phyloP scores from a whole-genome alignment of 2,797 vertebrate genomes.

The Phrynocephalus guinanensis region DNA sequence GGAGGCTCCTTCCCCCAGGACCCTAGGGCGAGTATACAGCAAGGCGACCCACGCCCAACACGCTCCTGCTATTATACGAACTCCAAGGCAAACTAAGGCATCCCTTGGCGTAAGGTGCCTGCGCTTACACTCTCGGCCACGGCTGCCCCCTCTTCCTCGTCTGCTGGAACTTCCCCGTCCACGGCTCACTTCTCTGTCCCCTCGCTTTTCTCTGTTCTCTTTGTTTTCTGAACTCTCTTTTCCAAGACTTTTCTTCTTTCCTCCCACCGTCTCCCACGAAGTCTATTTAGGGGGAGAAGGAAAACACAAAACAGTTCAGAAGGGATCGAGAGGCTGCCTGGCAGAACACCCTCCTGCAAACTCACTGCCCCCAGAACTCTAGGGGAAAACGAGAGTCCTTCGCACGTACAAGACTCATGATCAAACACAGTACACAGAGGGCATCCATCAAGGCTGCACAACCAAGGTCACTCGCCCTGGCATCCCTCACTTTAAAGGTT shows the following conservation, averaged over 20 bases:
- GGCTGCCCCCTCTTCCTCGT: slow-evolving; percentile 86
- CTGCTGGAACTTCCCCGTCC: slow-evolving; percentile 84
- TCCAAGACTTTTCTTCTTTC: slow-evolving; percentile 92
- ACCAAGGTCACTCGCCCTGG: background rate
- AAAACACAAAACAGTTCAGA: slow-evolving; percentile 48
- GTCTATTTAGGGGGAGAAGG: slow-evolving; percentile 80
- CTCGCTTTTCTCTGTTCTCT: slow-evolving; percentile 94
- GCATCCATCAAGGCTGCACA: background rate
- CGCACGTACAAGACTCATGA: too few relatives aligned
- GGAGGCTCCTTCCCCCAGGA: slow-evolving; percentile 12
- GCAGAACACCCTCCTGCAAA: background rate
- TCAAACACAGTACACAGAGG: background rate
- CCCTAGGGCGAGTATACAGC: background rate
- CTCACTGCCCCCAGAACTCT: background rate
- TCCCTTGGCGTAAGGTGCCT: slow-evolving; percentile 39
- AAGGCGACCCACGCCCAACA: background rate
- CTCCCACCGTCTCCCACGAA: slow-evolving; percentile 97
- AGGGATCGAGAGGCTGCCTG: background rate
- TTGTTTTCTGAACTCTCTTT: slow-evolving; percentile 93
- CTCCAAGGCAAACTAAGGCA: background rate
- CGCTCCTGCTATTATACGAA: background rate
- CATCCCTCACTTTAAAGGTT: background rate
- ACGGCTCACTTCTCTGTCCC: slow-evolving; percentile 88
- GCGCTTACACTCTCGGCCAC: slow-evolving; percentile 85
- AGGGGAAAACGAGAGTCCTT: background rate